phyloP scores from a whole-genome alignment of 2,113 vertebrate species.

The Dicrurus megarhynchus region DNA sequence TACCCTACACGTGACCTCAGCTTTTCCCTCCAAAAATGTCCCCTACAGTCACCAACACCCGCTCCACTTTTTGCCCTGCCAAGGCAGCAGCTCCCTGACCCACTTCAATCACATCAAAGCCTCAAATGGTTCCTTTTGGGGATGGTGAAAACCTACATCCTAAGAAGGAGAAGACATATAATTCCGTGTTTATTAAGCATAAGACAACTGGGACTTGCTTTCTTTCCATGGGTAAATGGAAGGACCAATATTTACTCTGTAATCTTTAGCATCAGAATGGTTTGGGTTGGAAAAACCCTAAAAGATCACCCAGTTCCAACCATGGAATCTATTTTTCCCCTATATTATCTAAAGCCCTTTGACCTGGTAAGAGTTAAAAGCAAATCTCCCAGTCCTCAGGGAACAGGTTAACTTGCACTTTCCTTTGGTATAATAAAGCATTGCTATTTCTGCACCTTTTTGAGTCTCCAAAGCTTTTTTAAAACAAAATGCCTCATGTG shows the following conservation, averaged over 20 bases:
- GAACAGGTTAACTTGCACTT: neutral
- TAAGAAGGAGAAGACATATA: neutral
- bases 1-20: too few species aligned
- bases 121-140: neutral
- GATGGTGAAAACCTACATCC: neutral
- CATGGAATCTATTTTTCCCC: accelerated
- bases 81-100: neutral
- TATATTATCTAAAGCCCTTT: neutral
- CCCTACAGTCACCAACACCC: neutral
- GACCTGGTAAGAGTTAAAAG: neutral
- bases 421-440: neutral
- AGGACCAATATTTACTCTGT: neutral
- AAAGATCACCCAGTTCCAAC: neutral
- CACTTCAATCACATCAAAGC: neutral
- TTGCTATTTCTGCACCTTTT: neutral
- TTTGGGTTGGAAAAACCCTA: neutral
- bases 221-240: neutral
- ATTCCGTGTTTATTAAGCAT: neutral
- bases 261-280: neutral
- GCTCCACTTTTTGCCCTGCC: neutral
- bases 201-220: neutral
- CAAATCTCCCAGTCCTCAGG: neutral
- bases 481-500: neutral
- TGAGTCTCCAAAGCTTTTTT: neutral
- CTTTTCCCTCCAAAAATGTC: neutral